These are phyloP conservation scores for Bactericera cockerelli DNA, from an alignment of 1,140 invertebrate genomes.

Conservation along the genomic window DNA sequence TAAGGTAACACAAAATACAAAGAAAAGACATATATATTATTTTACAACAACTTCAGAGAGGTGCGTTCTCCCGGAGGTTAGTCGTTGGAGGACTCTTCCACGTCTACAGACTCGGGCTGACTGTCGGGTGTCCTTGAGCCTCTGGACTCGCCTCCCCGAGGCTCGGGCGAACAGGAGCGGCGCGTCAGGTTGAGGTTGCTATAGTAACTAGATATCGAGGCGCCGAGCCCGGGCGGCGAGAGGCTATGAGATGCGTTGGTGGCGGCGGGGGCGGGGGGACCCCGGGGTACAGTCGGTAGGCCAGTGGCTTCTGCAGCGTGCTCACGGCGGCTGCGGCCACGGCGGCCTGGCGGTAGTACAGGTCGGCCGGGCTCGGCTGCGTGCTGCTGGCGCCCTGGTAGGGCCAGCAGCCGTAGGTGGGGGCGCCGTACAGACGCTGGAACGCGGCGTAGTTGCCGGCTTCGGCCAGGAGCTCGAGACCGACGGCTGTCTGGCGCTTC, in stretches of 20 bases:
- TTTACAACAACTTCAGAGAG: background rate
- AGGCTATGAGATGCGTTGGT: constrained; percentile 33
- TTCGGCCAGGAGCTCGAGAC: constrained; percentile 87
- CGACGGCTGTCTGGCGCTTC: constrained; percentile 97
- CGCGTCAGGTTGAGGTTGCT: constrained; percentile 27
- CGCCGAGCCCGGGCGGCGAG: constrained; percentile 36
- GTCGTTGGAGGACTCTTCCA: constrained; percentile 22
- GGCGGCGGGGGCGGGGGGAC: constrained; percentile 33
- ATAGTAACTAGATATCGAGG: constrained; percentile 43
- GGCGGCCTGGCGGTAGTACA: constrained; percentile 61
- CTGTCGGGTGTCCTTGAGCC: constrained; percentile 23
- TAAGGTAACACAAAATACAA: constrained; percentile 5
- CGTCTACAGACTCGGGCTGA: constrained; percentile 22
- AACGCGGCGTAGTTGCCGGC: constrained; percentile 93
- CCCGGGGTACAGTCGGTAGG: constrained; percentile 58
- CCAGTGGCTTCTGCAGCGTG: constrained; percentile 73
- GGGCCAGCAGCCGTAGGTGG: constrained; percentile 48
- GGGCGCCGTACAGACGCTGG: constrained; percentile 73
- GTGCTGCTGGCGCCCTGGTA: constrained; percentile 27
- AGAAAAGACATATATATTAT: background rate
- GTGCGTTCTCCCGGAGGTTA: background rate
- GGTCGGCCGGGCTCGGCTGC: constrained; percentile 47
- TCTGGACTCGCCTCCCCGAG: constrained; percentile 18
- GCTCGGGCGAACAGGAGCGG: constrained; percentile 16
- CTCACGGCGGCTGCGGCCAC: constrained; percentile 43